Conservation (phyloP, 2,888 invertebrate species). For the Trichogramma dendrolimi region DNA sequence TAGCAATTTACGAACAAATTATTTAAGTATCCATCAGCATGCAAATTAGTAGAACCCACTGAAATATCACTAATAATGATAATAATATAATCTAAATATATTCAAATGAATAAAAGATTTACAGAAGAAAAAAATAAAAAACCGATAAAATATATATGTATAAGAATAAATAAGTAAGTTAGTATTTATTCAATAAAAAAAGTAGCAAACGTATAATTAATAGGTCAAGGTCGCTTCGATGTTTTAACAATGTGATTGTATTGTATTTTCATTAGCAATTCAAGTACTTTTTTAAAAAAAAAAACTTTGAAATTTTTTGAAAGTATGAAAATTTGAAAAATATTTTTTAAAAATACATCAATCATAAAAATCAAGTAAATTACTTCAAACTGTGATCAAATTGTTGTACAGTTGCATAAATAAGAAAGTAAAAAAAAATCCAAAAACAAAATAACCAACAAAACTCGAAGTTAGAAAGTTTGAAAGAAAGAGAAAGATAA, state of each 20-base stretch:
- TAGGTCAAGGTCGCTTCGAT: conserved; percentile 38
- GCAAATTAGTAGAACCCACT: conserved; percentile 6
- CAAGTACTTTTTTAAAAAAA: background rate
- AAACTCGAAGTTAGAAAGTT: conserved; percentile 1
- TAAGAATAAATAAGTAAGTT: conserved; percentile 28
- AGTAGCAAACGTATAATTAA: conserved; percentile 29
- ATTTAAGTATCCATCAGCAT: conserved; percentile 10
- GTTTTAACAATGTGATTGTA: conserved; percentile 21
- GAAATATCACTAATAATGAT: conserved; percentile 10
- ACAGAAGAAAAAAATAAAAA: conserved; percentile 26
- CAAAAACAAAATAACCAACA: background rate
- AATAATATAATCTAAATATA: conserved; percentile 1
- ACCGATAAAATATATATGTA: conserved; percentile 24
- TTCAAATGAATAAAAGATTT: conserved; percentile 10
- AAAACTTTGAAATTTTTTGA: background rate
- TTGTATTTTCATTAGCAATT: background rate
- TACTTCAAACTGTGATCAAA: background rate
- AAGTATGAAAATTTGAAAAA: background rate
- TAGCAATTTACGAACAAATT: too few relatives aligned
- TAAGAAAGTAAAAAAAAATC: background rate
- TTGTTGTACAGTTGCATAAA: background rate
- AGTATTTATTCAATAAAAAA: conserved; percentile 31
- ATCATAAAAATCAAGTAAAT: background rate
- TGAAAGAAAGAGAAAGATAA: conserved; percentile 24
- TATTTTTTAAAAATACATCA: background rate